A percentile compares a stretch with the other conserved stretches of the same genome.
phyloP scores from a whole-genome alignment of 23 tunicate species.

The Oikopleura vanhoeffeni region DNA sequence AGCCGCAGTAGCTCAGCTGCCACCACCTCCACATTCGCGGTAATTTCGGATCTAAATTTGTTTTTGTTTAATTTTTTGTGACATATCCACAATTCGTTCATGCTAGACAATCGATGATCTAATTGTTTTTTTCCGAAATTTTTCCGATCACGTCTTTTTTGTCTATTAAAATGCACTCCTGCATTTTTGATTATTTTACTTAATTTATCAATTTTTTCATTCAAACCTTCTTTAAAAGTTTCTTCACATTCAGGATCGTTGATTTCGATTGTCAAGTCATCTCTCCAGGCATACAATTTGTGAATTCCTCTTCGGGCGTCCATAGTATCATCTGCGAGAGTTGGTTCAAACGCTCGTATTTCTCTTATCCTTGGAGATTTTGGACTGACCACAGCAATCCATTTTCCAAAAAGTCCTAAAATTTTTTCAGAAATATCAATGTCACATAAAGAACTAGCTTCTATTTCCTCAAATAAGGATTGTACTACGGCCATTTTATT shows the following conservation, averaged over 20 bases:
- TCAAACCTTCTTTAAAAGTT: not conserved
- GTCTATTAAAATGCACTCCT: not conserved
- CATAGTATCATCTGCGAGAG: not conserved
- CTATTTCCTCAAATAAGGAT: not conserved
- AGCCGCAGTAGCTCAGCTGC: not conserved
- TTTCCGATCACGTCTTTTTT: not conserved
- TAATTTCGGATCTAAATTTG: not conserved
- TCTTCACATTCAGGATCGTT: not conserved
- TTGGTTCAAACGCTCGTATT: not conserved
- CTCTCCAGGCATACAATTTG: not conserved
- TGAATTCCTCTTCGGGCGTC: not conserved
- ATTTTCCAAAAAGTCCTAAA: not conserved
- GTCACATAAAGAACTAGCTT: not conserved
- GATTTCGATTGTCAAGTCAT: not conserved
- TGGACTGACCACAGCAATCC: not conserved
- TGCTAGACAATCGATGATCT: not conserved
- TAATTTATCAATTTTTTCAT: not conserved
- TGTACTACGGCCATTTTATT: not conserved
- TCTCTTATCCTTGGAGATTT: not conserved
- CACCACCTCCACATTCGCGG: not conserved
- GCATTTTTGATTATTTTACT: too few relatives aligned
- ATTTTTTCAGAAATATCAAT: not conserved
- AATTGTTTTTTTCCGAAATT: not conserved
- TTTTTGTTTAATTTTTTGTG: not conserved
- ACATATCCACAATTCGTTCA: not conserved